Percentiles rank a stretch among this genome's conserved stretches.
These are phyloP conservation scores for Rosalia funebris DNA, from an alignment of 2,888 invertebrate species.

Conservation along the genomic window DNA sequence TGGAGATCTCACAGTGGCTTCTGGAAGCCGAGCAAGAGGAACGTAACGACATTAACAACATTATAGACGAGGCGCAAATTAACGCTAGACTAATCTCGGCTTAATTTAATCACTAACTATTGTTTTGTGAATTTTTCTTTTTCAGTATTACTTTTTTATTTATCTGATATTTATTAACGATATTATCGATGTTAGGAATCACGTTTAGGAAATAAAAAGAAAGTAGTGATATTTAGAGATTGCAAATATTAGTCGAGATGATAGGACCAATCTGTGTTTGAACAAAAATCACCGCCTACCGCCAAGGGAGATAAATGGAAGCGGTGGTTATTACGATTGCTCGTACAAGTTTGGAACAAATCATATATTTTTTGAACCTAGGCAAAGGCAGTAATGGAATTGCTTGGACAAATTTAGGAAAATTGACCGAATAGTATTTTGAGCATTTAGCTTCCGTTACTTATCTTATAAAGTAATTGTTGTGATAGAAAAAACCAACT, in stretches of 20 bases:
- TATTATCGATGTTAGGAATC: background rate
- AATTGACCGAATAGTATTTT: slow-evolving; percentile 8
- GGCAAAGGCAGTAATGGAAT: too few relatives aligned
- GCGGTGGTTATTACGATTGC: background rate
- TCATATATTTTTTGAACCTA: too few relatives aligned
- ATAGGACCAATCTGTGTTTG: slow-evolving; percentile 14
- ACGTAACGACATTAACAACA: slow-evolving; percentile 47
- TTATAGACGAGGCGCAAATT: slow-evolving; percentile 54
- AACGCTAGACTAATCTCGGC: slow-evolving; percentile 52
- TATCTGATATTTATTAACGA: slow-evolving; percentile 7
- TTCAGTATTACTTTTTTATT: slow-evolving; percentile 12
- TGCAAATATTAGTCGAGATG: slow-evolving; percentile 6
- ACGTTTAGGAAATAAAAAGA: slow-evolving; percentile 5
- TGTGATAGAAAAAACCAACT: slow-evolving; percentile 29
- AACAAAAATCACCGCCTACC: background rate
- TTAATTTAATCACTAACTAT: slow-evolving; percentile 30
- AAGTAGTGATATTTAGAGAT: slow-evolving; percentile 13
- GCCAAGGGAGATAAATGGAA: too few relatives aligned
- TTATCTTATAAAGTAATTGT: slow-evolving; percentile 32
- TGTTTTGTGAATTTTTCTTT: background rate
- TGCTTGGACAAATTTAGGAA: background rate
- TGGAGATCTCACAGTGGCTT: slow-evolving; percentile 80
- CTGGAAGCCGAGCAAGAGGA: slow-evolving; percentile 69
- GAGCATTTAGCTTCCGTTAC: slow-evolving; percentile 6
- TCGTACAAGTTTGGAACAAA: background rate